Conservation (phyloP, 1,140 invertebrate species). For the Mercenaria mercenaria region DNA sequence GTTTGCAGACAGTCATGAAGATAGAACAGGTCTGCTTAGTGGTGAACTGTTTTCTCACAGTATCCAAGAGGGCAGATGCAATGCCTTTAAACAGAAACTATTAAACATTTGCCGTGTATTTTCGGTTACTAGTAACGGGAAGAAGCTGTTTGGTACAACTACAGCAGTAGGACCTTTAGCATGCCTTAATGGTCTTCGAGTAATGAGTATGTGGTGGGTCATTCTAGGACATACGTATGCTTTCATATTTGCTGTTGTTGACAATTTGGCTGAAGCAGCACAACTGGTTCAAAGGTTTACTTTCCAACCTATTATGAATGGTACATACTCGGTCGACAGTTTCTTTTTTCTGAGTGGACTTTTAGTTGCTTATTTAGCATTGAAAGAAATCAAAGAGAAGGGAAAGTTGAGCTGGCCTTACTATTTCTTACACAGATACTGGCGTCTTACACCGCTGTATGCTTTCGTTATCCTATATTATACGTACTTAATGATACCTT, state of each 20-base stretch:
- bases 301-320: conserved; percentile 77
- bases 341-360: conserved; percentile 87
- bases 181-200: conserved; percentile 82
- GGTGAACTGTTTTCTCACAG: conserved; percentile 12
- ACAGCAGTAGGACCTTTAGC: conserved; percentile 67
- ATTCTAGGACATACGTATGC: conserved; percentile 93
- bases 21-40: conserved; percentile 21
- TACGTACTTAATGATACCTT: conserved; percentile 89
- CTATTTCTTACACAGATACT: conserved; percentile 81
- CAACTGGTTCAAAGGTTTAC: conserved; percentile 63
- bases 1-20: not conserved
- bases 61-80: not conserved
- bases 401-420: conserved; percentile 82
- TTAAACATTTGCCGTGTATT: conserved; percentile 53
- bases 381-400: conserved; percentile 86
- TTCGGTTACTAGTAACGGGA: conserved; percentile 68
- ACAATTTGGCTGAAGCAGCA: conserved; percentile 61
- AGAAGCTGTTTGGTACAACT: conserved; percentile 64
- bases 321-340: conserved; percentile 78
- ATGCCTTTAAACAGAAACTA: not conserved
- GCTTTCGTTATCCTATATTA: conserved; percentile 93
- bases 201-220: conserved; percentile 96
- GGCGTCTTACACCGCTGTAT: conserved; percentile 92
- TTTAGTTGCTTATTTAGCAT: conserved; percentile 87
- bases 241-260: conserved; percentile 60